Evolutionary conservation across 2,888 invertebrate genomes (phyloP), one percentile per base, ranked within the genome.

Genomic region (Byasa hedistus): DNA sequence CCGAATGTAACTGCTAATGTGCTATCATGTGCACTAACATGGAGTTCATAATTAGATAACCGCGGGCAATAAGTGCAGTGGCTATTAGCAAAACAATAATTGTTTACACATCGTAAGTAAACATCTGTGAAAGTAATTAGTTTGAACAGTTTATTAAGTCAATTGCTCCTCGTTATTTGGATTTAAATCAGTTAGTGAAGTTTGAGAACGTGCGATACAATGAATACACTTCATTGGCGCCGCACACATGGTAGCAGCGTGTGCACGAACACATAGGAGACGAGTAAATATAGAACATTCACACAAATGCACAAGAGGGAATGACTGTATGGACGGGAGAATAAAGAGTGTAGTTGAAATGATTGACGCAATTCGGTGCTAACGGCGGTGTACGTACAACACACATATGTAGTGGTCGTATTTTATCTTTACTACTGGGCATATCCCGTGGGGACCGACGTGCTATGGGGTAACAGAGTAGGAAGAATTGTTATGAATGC

Each of bases 391-490:
- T 73, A 66, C 57, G 52, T 54, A 60, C 22, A 36, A 85, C 84
- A 64, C 87, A 89, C 89, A 85, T 76, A 69, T 70, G 70, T 70
- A 73, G 36, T 71, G 81, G 73, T 87, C 87, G 83, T 86, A 89
- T 88, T 89, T 83, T 82, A 84, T 87, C 84, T 83, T 85, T 83
- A 89, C 85, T 85, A 86, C 83, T 81, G 77, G 44, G 80, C 75
- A 84, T 84, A 85, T 89, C 91, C 90, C 89, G 87, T 82, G 89
- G 83, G 83, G 89, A 88, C 83, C 84, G 82, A 86, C 80, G 88
- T 81, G 85, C 87, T 84, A 80, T 76, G 76, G 75, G 76, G 75
- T 72, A 74, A 76, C 76, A 79, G 80, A 80, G 78, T 80, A 83
- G 84, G 83, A 85, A 86, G 81, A 76, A 76, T 83, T 75, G 79